phyloP scores from a whole-genome alignment of 2,113 vertebrate species.

The Corythornis madagascariensis region DNA sequence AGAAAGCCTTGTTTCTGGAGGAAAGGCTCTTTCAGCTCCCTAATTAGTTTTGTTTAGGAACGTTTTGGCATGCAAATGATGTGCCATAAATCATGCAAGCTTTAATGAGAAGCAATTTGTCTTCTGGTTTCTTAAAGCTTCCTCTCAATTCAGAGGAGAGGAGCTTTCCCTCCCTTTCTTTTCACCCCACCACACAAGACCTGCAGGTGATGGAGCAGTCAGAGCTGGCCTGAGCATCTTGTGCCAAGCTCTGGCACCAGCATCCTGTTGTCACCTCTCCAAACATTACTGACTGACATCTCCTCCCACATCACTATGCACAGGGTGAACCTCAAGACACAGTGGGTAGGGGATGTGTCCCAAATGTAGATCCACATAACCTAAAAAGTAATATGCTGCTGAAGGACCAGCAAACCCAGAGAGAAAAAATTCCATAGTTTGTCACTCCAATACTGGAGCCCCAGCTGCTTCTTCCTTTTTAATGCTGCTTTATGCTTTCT shows the following conservation, averaged over 20 bases:
- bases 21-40: slow-evolving; percentile 60
- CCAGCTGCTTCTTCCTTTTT: neutral
- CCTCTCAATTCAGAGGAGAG: slow-evolving; percentile 33
- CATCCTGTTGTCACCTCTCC: neutral
- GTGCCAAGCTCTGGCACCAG: neutral
- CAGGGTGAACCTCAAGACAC: neutral
- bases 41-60: slow-evolving; percentile 64
- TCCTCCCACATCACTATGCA: neutral
- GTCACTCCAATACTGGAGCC: neutral
- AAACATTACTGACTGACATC: neutral
- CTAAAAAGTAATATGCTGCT: neutral
- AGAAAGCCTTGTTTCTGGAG: slow-evolving; percentile 39
- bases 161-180: slow-evolving; percentile 22
- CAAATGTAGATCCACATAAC: neutral
- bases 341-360: neutral
- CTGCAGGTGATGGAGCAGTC: neutral
- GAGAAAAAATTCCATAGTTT: neutral
- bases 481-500: neutral
- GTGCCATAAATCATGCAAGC: slow-evolving; percentile 53
- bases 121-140: slow-evolving; percentile 44
- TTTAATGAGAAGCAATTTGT: slow-evolving; percentile 67
- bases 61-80: slow-evolving; percentile 71
- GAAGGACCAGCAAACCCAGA: neutral
- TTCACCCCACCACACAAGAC: neutral
- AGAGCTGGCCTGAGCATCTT: neutral